Base-by-base conservation (phyloP, 2,888 invertebrate genomes). In the Cheilosia scutellata region DNA sequence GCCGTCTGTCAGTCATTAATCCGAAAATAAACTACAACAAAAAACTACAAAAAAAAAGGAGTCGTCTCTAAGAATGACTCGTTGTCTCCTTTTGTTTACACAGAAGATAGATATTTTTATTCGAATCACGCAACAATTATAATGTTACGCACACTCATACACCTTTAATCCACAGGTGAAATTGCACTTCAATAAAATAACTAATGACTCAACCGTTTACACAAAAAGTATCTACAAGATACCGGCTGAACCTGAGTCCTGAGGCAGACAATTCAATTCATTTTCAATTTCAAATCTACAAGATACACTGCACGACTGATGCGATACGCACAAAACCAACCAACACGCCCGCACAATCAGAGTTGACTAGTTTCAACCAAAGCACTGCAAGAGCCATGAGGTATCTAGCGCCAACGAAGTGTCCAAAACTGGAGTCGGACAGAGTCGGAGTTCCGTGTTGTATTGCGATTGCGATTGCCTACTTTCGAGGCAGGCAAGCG, bases 311-410 rank as follows among this genome's bases (percentile, higher is more conserved):
- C 55, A 68, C 55, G 68, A 78, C 20, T 49, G 42, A 42, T 42
- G 74, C 72, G 51, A 80, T 25, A 75, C 66, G 62, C 55, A 40
- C 76, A 76, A 4, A 9, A 51, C 27, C 86, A 86, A 77, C 76
- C 82, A 77, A 86, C 84, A 82, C 82, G 82, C 86, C 80, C 86
- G 82, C 80, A 86, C 66, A 68, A 62, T 76, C 72, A 58, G 68
- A 86, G 72, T 77, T 77, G 86, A 86, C 86, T 86, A 77, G 76
- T 82, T 76, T 82, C 62, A 29, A 51, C 47, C 37, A 42, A 72
- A 44, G 40, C 84, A 76, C 49, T 80, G 80, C 84, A 20, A 20
- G 20, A 20, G 20, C 2, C 20, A 84, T 84, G 84, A 79, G 75
- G 84, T 76, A 74, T 42, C 53, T 75, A 63, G 76, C 76, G 42